Percentiles rank a stretch among this genome's conserved stretches.
Conservation (phyloP, 2,888 invertebrate genomes). For the Polietes domitor region DNA sequence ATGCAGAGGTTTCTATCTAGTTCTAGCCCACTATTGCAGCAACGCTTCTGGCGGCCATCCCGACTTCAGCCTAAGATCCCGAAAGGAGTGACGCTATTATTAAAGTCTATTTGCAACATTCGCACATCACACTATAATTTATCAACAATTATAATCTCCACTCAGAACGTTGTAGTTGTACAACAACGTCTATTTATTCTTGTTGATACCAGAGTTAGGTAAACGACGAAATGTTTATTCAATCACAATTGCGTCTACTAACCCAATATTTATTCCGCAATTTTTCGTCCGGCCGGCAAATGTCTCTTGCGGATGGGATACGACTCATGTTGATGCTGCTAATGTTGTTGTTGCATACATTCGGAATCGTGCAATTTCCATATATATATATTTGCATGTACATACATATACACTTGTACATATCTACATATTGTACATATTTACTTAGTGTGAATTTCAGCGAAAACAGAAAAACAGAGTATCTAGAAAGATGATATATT, state of each 20-base stretch:
- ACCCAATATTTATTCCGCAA: conserved; percentile 40
- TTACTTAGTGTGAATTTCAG: too few species aligned
- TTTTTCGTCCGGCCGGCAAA: background rate
- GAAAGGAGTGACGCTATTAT: background rate
- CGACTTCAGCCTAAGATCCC: too few species aligned
- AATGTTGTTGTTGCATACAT: background rate
- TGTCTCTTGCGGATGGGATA: background rate
- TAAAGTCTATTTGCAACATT: background rate
- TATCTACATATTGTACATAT: background rate
- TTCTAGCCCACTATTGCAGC: too few species aligned
- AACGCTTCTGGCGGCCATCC: too few species aligned
- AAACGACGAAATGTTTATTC: conserved; percentile 17
- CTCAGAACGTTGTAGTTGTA: background rate
- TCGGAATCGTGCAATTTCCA: background rate
- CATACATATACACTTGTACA: background rate
- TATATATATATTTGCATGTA: background rate
- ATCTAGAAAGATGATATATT: conserved; percentile 34
- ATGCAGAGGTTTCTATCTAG: too few species aligned
- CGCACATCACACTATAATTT: background rate
- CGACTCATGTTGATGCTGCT: background rate
- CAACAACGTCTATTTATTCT: background rate
- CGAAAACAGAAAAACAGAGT: background rate
- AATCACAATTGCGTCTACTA: conserved; percentile 26
- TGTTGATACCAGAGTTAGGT: background rate
- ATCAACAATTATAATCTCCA: background rate